Evolutionary conservation across 2,888 invertebrate species (phyloP), one percentile per base, ranked within the genome.

Genomic region (Eristalinus aeneus): DNA sequence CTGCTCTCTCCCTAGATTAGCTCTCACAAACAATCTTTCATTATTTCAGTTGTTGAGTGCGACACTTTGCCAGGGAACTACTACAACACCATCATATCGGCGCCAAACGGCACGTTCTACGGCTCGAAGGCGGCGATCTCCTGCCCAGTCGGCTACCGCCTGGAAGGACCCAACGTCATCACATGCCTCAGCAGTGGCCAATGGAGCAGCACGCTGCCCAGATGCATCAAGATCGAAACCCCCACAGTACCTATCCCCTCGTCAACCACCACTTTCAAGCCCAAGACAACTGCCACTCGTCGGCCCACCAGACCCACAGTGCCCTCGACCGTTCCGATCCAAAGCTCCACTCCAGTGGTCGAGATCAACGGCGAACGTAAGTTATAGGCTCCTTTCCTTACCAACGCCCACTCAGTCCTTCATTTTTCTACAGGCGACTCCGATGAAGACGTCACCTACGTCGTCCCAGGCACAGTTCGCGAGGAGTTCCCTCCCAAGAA

Each of bases 151-250:
- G 96, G 96, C 0, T 96, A 94, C 91, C 93, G 93, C 81, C 92
- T 98, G 73, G 93, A 94, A 23, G 98, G 98, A 23, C 93, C 95
- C 0, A 93, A 94, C 16, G 93, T 94, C 65, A 93, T 97, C 36
- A 94, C 94, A 27, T 98, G 98, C 89, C 93, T 96, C 71, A 94
- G 95, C 11, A 95, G 94, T 64, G 98, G 98, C 0, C 94, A 95
- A 80, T 98, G 97, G 94, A 97, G 97, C 90, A 94, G 95, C 71
- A 93, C 94, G 0, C 93, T 96, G 63, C 97, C 98, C 0, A 93
- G 93, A 64, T 98, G 98, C 91, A 93, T 97, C 94, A 93, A 93
- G 88, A 94, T 95, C 89, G 95, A 95, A 89, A 92, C 93, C 0
- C 90, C 93, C 0, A 93, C 93, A 0, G 75, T 90, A 68, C 88